These are phyloP conservation scores for Danio rerio DNA, from an alignment of 2,113 vertebrate species.

Conservation along the genomic window GRCz12tu NC_133178.1:20932501-20933000, in stretches of 20 bases:
- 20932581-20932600: constrained; percentile 22
- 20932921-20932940: background rate
- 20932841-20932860: too few relatives aligned
- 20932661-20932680: background rate
- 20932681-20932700: background rate
- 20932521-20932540: constrained; percentile 32
- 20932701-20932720: constrained; percentile 10
- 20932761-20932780: constrained; percentile 53
- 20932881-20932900: constrained; percentile 1
- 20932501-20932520: background rate
- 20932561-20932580: constrained; percentile 19
- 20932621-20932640: background rate
- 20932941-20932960: background rate
- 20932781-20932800: constrained; percentile 47
- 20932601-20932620: background rate
- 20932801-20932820: constrained; percentile 26
- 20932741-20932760: constrained; percentile 13
- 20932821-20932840: constrained; percentile 2
- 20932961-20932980: background rate
- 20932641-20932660: constrained; percentile 8
- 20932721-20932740: constrained; percentile 28
- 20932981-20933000: too few relatives aligned
- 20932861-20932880: background rate
- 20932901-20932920: background rate
- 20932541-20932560: background rate